Base-by-base conservation (phyloP, 2,888 invertebrate species). In the Hypercompe scribonia region DNA sequence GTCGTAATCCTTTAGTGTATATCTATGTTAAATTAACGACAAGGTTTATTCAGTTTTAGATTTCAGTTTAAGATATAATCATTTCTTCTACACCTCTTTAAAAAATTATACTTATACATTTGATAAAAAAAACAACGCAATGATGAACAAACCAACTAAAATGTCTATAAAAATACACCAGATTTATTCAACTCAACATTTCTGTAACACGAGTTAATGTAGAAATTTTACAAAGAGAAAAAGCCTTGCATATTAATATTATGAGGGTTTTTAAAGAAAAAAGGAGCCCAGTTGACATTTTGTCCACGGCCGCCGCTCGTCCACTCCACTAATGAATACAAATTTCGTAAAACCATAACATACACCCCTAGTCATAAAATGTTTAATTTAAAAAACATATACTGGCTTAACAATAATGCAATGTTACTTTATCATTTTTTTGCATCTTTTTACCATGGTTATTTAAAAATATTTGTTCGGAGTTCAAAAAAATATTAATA, bases 251-350 rank as follows among this genome's bases (percentile, higher is more conserved):
- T 78, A 84, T 83, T 82, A 85, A 85, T 84, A 82, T 80, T 76
- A 80, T 58, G 84, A 83, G 71, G 74, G 78, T 70, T 82, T 81
- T 74, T n/a, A 36, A 72, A 73, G 18, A 61, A 79, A 77, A 84
- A 80, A 84, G 81, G 76, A 80, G 72, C 70, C 18, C 75, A 72
- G 82, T 81, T 82, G 80, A 85, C 84, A 85, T 86, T 87, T 86
- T 84, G 84, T 85, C 82, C 82, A 83, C 81, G 82, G 78, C 76
- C 81, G 79, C 73, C 78, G 76, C 86, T 82, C 79, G 81, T 81
- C 79, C 88, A 90, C 90, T 91, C 88, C 82, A 86, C 91, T 94
- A 93, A 94, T 93, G 92, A 94, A 94, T 93, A 93, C 91, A 93
- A 93, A 94, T 93, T 93, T 92, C 90, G 93, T 92, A 90, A 93